phyloP scores from a whole-genome alignment of 2,888 invertebrate species.

The Epirrita christyi region DNA sequence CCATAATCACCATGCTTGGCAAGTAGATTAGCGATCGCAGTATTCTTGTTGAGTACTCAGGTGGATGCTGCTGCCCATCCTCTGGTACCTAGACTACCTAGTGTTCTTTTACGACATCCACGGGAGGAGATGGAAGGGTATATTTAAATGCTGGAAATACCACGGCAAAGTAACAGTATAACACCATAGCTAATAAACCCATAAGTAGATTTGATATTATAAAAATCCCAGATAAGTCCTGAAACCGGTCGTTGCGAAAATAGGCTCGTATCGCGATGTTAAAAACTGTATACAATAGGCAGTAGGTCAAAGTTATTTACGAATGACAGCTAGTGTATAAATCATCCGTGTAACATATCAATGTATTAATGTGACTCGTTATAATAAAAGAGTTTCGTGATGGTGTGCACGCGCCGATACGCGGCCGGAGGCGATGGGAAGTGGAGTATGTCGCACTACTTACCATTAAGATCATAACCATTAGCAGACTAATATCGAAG shows the following conservation, averaged over 20 bases:
- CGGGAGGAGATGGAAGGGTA: too few species aligned
- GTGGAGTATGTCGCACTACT: conserved; percentile 73
- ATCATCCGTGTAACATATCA: conserved; percentile 71
- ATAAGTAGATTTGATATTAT: too few species aligned
- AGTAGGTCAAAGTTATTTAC: conserved; percentile 64
- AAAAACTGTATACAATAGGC: conserved; percentile 50
- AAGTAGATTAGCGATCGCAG: too few species aligned
- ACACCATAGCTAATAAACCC: too few species aligned
- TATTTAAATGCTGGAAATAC: too few species aligned
- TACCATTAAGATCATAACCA: conserved; percentile 61
- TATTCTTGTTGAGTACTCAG: too few species aligned
- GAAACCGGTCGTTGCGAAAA: conserved; percentile 56
- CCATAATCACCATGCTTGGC: too few species aligned
- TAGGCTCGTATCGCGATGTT: conserved; percentile 40
- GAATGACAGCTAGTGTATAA: conserved; percentile 66
- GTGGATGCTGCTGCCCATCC: too few species aligned
- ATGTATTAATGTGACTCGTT: conserved; percentile 62
- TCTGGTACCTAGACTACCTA: too few species aligned
- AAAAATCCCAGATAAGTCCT: conserved; percentile 34
- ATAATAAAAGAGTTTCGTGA: conserved; percentile 67
- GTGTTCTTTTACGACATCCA: too few species aligned
- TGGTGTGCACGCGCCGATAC: conserved; percentile 40
- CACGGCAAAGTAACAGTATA: too few species aligned
- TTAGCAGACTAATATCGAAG: conserved; percentile 2
- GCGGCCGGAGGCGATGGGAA: conserved; percentile 52